Base-by-base conservation (phyloP, 1,140 invertebrate species). In the Leucophenga varia region DNA sequence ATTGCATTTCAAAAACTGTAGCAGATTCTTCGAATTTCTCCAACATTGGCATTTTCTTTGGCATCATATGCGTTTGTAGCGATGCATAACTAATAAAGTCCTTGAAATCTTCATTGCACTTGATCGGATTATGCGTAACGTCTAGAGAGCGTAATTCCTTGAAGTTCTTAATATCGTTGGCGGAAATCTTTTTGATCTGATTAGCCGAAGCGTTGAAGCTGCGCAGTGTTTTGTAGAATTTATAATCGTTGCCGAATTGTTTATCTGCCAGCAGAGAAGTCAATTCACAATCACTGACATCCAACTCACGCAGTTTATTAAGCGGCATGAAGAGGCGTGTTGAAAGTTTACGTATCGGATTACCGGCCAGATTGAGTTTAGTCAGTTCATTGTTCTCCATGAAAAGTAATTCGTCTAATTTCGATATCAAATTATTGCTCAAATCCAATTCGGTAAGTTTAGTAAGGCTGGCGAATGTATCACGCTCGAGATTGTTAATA, bases 281-380 rank as follows among this genome's bases (percentile, higher is more conserved):
- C 25, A 90, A 71, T 47, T 78, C 77, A 46, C 83, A 84, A 48
- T 81, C 79, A 61, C 85, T 88, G 14, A 86, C 80, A 61, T 90
- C 87, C 17, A 86, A 52, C 40, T 76, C 77, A 7, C 77, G 60
- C 0, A 86, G 73, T 22, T 75, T 70, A 1, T 79, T 77, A 21
- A 81, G 80, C 13, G 78, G 74, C n/a, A 81, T 44, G 65, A 89
- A 89, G 2, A 85, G 76, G 22, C 83, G 79, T 1, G 83, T 79
- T 32, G 86, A 83, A 1, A 90, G 61, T 10, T 80, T 77, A 49
- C 78, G 79, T 31, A 90, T 72, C 4, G 83, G 82, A 67, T 90
- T 90, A 7, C 83, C 82, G 49, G 86, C 83, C 31, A 90, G 76
- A 63, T 80, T 85, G 2, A 90, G 59, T 70, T 82, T 88, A 5